phyloP scores from a whole-genome alignment of 2,888 invertebrate genomes.

The Nemoura dubitans region DNA sequence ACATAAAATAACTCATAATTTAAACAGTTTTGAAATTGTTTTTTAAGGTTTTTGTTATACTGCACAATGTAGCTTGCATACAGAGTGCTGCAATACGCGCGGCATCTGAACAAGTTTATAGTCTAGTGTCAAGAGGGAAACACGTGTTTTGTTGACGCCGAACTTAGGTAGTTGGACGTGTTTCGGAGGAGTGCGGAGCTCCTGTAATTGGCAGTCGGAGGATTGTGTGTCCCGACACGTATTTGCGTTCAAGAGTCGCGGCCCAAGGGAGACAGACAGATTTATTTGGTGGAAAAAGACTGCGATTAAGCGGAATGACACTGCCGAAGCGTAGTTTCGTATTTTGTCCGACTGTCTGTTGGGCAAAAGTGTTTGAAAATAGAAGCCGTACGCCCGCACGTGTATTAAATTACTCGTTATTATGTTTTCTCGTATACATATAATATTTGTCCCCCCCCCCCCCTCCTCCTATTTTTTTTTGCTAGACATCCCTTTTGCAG shows the following conservation, averaged over 20 bases:
- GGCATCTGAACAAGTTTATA: constrained; percentile 20
- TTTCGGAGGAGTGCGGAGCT: background rate
- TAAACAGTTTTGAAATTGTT: background rate
- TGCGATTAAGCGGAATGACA: background rate
- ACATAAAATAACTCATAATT: constrained; percentile 24
- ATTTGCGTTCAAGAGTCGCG: background rate
- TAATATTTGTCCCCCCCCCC: too few species aligned
- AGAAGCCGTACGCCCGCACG: background rate
- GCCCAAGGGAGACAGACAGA: background rate
- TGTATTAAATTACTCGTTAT: constrained; percentile 22
- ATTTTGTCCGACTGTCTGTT: background rate
- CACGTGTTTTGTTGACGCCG: background rate
- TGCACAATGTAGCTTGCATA: background rate
- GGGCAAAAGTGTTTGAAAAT: background rate
- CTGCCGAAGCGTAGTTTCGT: background rate
- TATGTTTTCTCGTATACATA: background rate
- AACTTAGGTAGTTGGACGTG: background rate
- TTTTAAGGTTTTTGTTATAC: background rate
- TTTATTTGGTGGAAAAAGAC: background rate
- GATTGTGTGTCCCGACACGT: constrained; percentile 17
- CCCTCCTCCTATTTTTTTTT: too few species aligned
- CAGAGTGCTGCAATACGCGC: background rate
- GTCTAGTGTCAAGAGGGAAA: background rate
- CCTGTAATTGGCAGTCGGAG: background rate
- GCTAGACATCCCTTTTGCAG: background rate